These are phyloP conservation scores for Gallirallus australis DNA, from an alignment of 2,797 vertebrate species.

Conservation along the genomic window DNA sequence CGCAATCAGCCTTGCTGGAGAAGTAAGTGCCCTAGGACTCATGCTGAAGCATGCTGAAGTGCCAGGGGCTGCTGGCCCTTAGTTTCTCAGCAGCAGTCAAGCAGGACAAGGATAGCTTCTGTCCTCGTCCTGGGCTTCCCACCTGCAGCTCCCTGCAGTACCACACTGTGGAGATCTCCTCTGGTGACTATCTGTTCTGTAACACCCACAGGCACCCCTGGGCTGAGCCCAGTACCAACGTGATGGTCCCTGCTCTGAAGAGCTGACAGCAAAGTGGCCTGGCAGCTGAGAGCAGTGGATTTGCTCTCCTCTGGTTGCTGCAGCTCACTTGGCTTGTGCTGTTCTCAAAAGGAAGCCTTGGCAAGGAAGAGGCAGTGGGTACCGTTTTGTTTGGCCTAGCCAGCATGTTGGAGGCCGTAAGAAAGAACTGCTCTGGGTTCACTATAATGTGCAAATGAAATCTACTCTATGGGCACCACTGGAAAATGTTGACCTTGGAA, in stretches of 20 bases:
- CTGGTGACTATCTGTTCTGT: background rate
- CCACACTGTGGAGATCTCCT: background rate
- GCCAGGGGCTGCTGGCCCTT: background rate
- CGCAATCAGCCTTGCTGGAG: background rate
- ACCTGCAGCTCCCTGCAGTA: background rate
- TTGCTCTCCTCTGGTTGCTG: background rate
- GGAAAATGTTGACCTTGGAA: slow-evolving; percentile 54
- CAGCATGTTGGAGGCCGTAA: slow-evolving; percentile 6
- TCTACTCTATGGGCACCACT: slow-evolving; percentile 64
- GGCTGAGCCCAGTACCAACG: background rate
- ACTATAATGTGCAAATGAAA: slow-evolving; percentile 46
- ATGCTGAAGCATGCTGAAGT: slow-evolving; percentile 26
- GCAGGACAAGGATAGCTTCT: background rate
- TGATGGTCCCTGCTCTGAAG: background rate
- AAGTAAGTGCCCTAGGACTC: slow-evolving; percentile 5
- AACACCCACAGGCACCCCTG: background rate
- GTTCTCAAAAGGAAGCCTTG: background rate
- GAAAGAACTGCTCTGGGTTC: slow-evolving; percentile 27
- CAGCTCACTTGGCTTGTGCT: background rate
- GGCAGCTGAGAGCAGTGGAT: rapidly evolving
- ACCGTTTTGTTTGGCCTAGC: background rate
- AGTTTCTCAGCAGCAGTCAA: background rate
- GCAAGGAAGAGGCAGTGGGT: slow-evolving; percentile 14
- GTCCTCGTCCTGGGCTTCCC: background rate
- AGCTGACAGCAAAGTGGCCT: background rate